These are phyloP conservation scores for Grus americana DNA, from an alignment of 2,113 vertebrate genomes.

Conservation along the genomic window DNA sequence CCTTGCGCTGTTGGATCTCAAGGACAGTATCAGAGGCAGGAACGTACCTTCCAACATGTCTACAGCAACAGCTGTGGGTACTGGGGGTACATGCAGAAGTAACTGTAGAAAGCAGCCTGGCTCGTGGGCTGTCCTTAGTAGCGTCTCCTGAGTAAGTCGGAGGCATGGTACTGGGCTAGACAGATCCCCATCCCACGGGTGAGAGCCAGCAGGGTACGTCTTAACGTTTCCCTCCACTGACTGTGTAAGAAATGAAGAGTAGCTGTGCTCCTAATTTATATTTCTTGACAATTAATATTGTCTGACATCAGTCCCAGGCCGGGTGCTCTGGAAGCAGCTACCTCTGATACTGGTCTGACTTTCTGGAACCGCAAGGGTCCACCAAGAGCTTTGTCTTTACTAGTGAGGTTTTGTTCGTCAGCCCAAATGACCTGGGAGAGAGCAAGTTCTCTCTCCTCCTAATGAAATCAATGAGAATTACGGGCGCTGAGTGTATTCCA, in stretches of 20 bases:
- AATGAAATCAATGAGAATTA: slow-evolving; percentile 63
- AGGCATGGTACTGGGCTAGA: background rate
- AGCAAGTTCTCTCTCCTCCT: slow-evolving; percentile 14
- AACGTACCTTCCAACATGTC: background rate
- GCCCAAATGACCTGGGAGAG: slow-evolving; percentile 1
- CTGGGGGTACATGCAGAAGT: background rate
- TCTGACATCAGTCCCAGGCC: background rate
- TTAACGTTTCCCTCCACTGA: background rate
- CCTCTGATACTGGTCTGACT: background rate
- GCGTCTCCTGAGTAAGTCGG: background rate
- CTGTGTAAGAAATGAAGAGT: background rate
- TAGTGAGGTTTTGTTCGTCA: background rate
- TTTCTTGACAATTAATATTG: background rate
- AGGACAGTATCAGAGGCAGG: background rate
- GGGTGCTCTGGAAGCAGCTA: background rate
- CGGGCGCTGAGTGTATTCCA: background rate
- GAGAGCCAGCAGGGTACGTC: background rate
- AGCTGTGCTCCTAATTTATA: background rate
- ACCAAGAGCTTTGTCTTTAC: background rate
- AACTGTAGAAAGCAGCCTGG: background rate
- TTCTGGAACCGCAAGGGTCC: background rate
- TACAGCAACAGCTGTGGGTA: background rate
- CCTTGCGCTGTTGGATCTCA: background rate
- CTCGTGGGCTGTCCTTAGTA: background rate
- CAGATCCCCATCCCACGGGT: background rate